These are phyloP conservation scores for Melieria crassipennis DNA, from an alignment of 2,888 invertebrate species.

Conservation along the genomic window DNA sequence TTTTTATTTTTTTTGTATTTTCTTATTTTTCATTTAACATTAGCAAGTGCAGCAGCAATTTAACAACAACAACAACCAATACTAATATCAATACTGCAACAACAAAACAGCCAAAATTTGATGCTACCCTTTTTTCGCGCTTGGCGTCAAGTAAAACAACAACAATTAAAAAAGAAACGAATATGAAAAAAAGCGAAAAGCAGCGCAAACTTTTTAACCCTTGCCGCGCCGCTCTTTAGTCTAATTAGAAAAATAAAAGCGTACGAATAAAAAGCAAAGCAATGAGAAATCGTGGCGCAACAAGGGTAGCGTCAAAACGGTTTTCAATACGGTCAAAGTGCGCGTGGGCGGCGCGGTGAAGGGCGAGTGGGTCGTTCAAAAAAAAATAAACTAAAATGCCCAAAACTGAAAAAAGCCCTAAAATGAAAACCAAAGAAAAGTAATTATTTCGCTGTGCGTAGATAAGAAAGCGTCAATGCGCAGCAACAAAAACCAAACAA, in stretches of 20 bases:
- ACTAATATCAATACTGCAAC: background rate
- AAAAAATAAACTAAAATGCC: background rate
- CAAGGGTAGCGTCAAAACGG: constrained; percentile 20
- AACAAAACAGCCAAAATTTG: constrained; percentile 13
- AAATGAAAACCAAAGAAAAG: constrained; percentile 31
- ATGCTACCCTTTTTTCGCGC: background rate
- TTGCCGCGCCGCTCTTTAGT: constrained; percentile 13
- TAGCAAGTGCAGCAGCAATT: background rate
- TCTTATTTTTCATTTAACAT: constrained; percentile 5
- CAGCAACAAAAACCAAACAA: background rate
- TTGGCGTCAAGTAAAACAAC: background rate
- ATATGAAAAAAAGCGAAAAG: constrained; percentile 13
- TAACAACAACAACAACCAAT: too few species aligned
- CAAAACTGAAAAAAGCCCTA: constrained; percentile 2
- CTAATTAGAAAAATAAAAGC: constrained; percentile 24
- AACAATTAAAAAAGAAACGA: background rate
- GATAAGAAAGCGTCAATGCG: constrained; percentile 24
- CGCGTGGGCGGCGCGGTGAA: too few species aligned
- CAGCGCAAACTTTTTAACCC: constrained; percentile 25
- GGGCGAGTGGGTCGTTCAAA: background rate
- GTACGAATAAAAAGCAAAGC: constrained; percentile 1
- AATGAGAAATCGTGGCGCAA: constrained; percentile 11
- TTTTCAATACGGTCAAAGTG: constrained; percentile 8
- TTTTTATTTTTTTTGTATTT: background rate
- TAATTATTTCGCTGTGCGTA: constrained; percentile 34